phyloP scores from a whole-genome alignment of 2,113 vertebrate species.

The Equus przewalskii region DNA sequence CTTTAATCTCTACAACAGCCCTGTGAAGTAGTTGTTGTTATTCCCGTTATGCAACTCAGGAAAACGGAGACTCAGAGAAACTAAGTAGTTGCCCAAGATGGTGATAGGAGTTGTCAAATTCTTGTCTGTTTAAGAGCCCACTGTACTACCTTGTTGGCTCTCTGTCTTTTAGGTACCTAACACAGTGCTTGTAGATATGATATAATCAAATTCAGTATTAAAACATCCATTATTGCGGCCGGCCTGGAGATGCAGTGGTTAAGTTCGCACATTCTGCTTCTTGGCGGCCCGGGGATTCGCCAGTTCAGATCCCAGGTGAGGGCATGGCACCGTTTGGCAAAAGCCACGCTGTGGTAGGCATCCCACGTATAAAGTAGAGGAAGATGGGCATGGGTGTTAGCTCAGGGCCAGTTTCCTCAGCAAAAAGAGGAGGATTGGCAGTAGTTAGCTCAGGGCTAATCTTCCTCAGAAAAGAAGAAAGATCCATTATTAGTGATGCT shows the following conservation, averaged over 20 bases:
- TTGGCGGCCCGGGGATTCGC: too few relatives aligned
- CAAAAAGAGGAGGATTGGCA: too few relatives aligned
- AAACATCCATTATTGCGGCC: not conserved
- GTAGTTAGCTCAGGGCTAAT: too few relatives aligned
- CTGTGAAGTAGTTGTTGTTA: not conserved
- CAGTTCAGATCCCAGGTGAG: too few relatives aligned
- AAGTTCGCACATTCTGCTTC: too few relatives aligned
- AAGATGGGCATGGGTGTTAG: too few relatives aligned
- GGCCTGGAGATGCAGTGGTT: too few relatives aligned
- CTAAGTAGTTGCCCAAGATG: not conserved
- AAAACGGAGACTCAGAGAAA: not conserved
- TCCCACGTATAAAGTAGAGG: too few relatives aligned
- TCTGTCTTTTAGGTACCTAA: not conserved
- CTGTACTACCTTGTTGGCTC: not conserved
- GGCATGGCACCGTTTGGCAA: too few relatives aligned
- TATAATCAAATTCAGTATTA: not conserved
- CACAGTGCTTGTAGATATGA: not conserved
- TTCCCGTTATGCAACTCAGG: not conserved
- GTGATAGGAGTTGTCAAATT: not conserved
- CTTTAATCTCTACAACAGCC: not conserved
- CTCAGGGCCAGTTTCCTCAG: too few relatives aligned
- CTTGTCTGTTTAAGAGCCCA: not conserved
- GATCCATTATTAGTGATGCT: not conserved
- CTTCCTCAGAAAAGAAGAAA: not conserved
- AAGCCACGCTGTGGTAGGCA: too few relatives aligned